phyloP scores from a whole-genome alignment of 1,140 invertebrate species.

The Orchestia grillus region DNA sequence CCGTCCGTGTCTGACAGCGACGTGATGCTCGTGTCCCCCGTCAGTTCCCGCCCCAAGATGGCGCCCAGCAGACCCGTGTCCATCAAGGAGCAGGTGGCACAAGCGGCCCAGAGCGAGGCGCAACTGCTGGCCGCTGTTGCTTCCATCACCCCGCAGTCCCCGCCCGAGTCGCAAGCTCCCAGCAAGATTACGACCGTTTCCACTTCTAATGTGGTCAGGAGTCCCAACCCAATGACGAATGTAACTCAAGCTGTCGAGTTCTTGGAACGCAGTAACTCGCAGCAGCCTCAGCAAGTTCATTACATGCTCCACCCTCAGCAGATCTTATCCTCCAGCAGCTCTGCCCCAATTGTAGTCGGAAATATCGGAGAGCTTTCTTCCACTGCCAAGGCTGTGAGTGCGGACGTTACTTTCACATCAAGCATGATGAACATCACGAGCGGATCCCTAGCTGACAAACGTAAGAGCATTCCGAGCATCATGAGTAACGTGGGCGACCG shows the following conservation, averaged over 20 bases:
- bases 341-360: not conserved
- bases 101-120: conserved; percentile 3
- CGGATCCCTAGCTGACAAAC: conserved; percentile 16
- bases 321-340: not conserved
- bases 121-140: conserved; percentile 51
- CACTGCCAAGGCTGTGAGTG: not conserved
- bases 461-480: conserved; percentile 30
- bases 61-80: not conserved
- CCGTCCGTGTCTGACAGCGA: not conserved
- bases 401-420: not conserved
- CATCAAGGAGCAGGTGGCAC: conserved; percentile 42
- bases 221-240: not conserved
- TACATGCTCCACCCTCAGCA: conserved; percentile 21
- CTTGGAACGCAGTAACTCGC: not conserved
- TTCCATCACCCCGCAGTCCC: conserved; percentile 43
- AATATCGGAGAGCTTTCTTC: not conserved
- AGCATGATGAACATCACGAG: not conserved
- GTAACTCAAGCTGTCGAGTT: not conserved
- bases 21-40: conserved; percentile 12
- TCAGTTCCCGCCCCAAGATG: not conserved
- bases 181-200: conserved; percentile 35
- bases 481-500: conserved; percentile 29
- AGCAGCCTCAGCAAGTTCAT: not conserved
- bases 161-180: not conserved
- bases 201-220: not conserved